Conservation (phyloP, 1,140 invertebrate species). For the Lordiphosa collinella region DNA sequence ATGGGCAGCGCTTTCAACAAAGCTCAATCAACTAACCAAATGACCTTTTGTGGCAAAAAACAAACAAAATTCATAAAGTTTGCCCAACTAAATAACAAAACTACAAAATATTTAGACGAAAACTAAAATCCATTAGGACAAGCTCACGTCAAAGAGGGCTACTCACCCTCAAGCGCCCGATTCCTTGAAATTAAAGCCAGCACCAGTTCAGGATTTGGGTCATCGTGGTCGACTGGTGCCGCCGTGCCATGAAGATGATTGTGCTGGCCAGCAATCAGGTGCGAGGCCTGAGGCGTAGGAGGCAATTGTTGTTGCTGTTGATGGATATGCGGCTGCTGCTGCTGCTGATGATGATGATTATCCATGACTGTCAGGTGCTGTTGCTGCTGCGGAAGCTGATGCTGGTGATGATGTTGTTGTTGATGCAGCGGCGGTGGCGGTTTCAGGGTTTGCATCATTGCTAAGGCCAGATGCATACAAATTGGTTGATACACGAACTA, state of each 20-base stretch:
- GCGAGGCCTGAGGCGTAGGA: constrained; percentile 81
- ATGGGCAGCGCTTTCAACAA: constrained; percentile 41
- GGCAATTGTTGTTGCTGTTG: constrained; percentile 59
- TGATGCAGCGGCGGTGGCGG: constrained; percentile 73
- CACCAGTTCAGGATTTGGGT: constrained; percentile 89
- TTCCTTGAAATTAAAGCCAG: constrained; percentile 91
- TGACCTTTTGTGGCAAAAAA: constrained; percentile 1
- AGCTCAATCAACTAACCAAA: constrained; percentile 23
- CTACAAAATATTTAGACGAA: constrained; percentile 9
- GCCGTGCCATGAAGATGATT: constrained; percentile 46
- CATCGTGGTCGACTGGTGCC: constrained; percentile 67
- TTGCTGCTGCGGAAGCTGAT: constrained; percentile 48
- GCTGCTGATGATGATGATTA: constrained; percentile 65
- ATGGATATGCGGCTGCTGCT: constrained; percentile 29
- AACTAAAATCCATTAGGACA: constrained; percentile 34
- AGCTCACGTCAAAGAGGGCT: constrained; percentile 46
- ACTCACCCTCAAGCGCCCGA: constrained; percentile 92
- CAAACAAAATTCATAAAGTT: constrained; percentile 10
- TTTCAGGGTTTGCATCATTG: constrained; percentile 80
- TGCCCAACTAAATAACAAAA: constrained; percentile 4
- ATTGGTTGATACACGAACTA: not conserved
- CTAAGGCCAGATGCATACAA: constrained; percentile 55
- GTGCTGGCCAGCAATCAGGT: constrained; percentile 63
- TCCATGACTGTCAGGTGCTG: constrained; percentile 69
- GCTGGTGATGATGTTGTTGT: constrained; percentile 48